Evolutionary conservation across 2,797 vertebrate genomes (phyloP), one percentile per base, ranked within the genome.

Genomic region (Chloroceryle amazona): DNA sequence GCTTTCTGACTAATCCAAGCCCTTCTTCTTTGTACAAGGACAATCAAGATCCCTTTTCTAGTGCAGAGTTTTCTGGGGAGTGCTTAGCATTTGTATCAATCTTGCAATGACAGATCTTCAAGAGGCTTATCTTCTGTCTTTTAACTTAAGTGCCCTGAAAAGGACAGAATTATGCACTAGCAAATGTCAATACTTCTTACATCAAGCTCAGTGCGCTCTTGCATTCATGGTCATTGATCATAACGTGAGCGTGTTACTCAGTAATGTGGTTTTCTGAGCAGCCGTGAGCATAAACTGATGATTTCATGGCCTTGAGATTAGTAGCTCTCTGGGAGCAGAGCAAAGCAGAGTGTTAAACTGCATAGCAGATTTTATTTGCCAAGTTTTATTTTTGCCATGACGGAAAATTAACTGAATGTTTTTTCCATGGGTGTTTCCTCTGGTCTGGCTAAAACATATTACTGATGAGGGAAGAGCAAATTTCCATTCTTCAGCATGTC

Each of bases 381-480:
- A 52, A 49, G 72, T 49, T 83, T 80, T 91, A 65, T 61, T 93
- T 94, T 90, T 88, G 57, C 62, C 23, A 1, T 65, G 68, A 66
- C 15, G 67, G 41, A 93, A 91, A 86, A 58, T 42, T 44, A 4
- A 35, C 31, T 52, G 52, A 61, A 79, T 71, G 37, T 12, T 88
- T 97, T 91, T 96, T 94, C 58, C 82, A 75, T 81, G 80, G 67
- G 11, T 86, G 39, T 96, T 90, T 80, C 55, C 57, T 90, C 88
- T 86, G 62, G 39, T 90, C 58, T 92, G 70, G 20, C 82, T 90
- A 52, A 78, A 91, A 31, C 14, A 71, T 46, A 70, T 66, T 65
- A 26, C 39, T 81, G 81, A 52, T 0, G 10, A 80, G 41, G 19
- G 52, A 92, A 91, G 86, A 67, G 39, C 67, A 85, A 41, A 63